These are phyloP conservation scores for Protonibea diacanthus DNA, from an alignment of 2,797 vertebrate species.

Conservation along the genomic window DNA sequence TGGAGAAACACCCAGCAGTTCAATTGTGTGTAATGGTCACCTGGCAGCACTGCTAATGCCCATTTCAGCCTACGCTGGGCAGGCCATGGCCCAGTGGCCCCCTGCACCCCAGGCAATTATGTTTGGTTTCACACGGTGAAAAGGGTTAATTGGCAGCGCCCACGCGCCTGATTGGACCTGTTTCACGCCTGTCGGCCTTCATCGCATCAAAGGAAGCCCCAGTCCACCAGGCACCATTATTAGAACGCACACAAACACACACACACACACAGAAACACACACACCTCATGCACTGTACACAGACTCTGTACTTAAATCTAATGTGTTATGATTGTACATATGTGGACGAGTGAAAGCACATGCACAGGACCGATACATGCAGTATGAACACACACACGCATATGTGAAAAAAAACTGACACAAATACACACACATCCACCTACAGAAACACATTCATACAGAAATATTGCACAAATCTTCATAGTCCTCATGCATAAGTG, in stretches of 20 bases:
- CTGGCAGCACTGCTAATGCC: constrained; percentile 82
- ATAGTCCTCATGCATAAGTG: constrained; percentile 6
- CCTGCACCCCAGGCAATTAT: constrained; percentile 84
- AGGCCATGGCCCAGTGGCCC: constrained; percentile 79
- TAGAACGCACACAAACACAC: constrained; percentile 59
- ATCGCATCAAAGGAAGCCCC: constrained; percentile 84
- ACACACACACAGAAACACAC: constrained; percentile 47
- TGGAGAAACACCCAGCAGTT: constrained; percentile 78
- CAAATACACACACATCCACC: background rate
- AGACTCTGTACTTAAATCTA: constrained; percentile 36
- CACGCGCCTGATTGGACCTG: constrained; percentile 88
- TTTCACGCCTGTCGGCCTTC: constrained; percentile 88
- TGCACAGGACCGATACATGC: background rate
- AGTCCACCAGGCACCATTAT: constrained; percentile 79
- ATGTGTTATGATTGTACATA: constrained; percentile 1
- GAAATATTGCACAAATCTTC: background rate
- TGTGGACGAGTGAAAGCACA: constrained; percentile 9
- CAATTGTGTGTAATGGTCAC: constrained; percentile 83
- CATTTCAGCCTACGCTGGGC: constrained; percentile 82
- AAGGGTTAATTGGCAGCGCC: constrained; percentile 88
- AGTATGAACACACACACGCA: background rate
- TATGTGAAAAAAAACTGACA: background rate
- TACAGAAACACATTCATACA: background rate
- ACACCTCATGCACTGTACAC: constrained; percentile 35
- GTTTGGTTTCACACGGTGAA: constrained; percentile 86